A percentile compares a stretch with the other conserved stretches of the same genome.
Conservation (phyloP, 2,888 invertebrate genomes). For the Megalurothrips usitatus region DNA sequence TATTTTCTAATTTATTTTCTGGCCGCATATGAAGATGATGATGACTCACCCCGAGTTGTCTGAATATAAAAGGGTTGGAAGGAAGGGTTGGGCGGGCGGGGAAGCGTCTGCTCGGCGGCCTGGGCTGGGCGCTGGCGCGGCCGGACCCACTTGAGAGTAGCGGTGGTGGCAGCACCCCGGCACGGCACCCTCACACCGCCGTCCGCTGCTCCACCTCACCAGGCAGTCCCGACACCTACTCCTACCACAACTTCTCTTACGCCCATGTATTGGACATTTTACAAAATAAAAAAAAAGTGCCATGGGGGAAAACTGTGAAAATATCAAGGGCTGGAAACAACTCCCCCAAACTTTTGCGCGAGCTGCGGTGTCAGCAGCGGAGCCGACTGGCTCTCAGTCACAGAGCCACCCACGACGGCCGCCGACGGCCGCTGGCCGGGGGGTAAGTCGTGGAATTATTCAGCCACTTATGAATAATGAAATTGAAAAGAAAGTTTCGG, state of each 20-base stretch:
- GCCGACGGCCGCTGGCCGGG: background rate
- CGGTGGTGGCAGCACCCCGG: no score
- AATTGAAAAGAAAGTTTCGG: slow-evolving; percentile 3
- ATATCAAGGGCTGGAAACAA: no score
- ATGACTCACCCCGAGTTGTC: slow-evolving; percentile 20
- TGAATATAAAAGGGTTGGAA: slow-evolving; percentile 22
- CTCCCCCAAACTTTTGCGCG: no score
- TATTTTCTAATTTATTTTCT: slow-evolving; percentile 23
- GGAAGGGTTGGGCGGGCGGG: slow-evolving; percentile 7
- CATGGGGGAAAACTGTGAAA: no score
- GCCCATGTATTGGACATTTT: no score
- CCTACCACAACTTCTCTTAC: no score
- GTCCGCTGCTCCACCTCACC: background rate
- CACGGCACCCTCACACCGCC: background rate
- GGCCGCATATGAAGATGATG: slow-evolving; percentile 24
- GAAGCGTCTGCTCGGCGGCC: background rate
- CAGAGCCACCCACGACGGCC: background rate
- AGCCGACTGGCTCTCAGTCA: no score
- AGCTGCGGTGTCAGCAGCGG: no score
- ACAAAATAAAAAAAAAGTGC: no score
- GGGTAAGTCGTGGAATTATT: background rate
- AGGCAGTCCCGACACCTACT: no score
- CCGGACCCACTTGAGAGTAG: background rate
- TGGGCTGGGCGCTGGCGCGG: background rate
- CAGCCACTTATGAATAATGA: slow-evolving; percentile 6